Base-by-base conservation (phyloP, 2,888 invertebrate genomes). In the Sisyra nigra region DNA sequence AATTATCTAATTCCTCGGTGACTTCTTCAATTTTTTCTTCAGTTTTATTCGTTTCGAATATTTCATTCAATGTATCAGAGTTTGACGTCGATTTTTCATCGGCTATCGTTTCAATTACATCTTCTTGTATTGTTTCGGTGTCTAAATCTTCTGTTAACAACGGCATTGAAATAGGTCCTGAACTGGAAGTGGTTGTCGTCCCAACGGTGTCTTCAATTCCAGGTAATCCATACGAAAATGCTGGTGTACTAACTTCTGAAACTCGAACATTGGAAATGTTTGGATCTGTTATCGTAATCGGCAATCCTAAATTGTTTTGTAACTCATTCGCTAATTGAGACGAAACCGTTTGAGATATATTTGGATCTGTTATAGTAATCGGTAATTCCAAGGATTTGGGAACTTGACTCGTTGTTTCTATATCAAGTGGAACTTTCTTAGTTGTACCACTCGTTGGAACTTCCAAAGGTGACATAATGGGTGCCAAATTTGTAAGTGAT, bases 391-490 rank as follows among this genome's bases (percentile, higher is more conserved):
- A 66, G 2, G 80, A 79, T 9, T 79, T 74, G 14, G 82, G 76
- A 44, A 81, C 71, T 50, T 54, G 57, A 45, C 63, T 56, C 41
- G 61, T 58, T 4, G 53, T 50, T 48, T 61, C 60, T 35, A 56
- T 56, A 42, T 57, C 57, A 42, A 51, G 53, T 50, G 18, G 55
- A 42, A 56, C 60, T 51, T 54, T 67, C 54, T 53, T 67, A 48
- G 44, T 61, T 56, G 55, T 65, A 48, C 49, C 63, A 53, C 55
- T 75, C 31, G 69, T 68, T 4, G 83, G 82, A 17, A 79, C 71
- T 59, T 85, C 85, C 18, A 80, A 61, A 0, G 85, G 79, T 2
- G 85, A 80, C 86, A 86, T 86, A 42, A 86, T 86, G 1, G 86
- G 77, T 2, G 76, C 81, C 55, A 83, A 73, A 11, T 84, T 65